phyloP scores from a whole-genome alignment of 2,797 vertebrate species.

The Oophaga sylvatica region DNA sequence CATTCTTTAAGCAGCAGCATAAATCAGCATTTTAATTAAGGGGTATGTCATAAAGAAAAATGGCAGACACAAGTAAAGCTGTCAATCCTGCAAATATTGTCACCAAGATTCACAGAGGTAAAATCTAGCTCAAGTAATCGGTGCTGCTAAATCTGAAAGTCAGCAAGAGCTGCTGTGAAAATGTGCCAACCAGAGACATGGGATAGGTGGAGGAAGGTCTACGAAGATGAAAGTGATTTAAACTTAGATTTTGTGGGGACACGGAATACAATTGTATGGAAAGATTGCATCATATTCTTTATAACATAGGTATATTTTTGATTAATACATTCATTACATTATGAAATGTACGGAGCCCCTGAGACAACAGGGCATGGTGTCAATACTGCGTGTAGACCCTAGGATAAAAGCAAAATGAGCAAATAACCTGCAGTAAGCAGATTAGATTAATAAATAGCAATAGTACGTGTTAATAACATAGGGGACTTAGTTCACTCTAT shows the following conservation, averaged over 20 bases:
- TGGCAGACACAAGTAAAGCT: slow-evolving; percentile 56
- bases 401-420: no score
- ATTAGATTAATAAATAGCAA: no score
- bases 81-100: slow-evolving; percentile 48
- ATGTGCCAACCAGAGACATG: slow-evolving; percentile 35
- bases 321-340: not conserved
- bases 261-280: not conserved
- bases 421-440: no score
- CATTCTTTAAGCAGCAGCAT: slow-evolving; percentile 51
- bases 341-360: no score
- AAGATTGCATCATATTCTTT: slow-evolving; percentile 1
- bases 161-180: slow-evolving; percentile 18
- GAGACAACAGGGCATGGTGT: no score
- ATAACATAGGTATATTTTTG: not conserved
- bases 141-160: not conserved
- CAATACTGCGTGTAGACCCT: no score
- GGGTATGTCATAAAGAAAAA: slow-evolving; percentile 59
- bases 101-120: slow-evolving; percentile 25
- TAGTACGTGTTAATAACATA: no score
- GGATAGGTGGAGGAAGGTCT: not conserved
- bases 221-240: slow-evolving; percentile 5
- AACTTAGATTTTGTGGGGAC: slow-evolving; percentile 27
- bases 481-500: no score
- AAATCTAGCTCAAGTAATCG: not conserved
- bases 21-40: slow-evolving; percentile 65